These are phyloP conservation scores for mouse (Mus musculus) DNA, from an alignment of 2,113 vertebrate species.

Conservation along the genomic window DNA sequence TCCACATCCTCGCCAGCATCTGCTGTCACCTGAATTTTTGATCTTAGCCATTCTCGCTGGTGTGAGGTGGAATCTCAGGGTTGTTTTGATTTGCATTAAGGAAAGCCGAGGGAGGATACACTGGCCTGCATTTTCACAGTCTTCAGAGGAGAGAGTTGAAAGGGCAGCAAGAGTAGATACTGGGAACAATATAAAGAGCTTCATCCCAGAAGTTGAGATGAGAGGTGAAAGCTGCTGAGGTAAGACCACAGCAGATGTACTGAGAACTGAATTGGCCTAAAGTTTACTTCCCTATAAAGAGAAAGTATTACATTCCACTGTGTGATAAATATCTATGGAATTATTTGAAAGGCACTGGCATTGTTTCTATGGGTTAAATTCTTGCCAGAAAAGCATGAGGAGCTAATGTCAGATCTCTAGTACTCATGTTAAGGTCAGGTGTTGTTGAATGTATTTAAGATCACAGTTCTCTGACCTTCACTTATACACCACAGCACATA, in stretches of 20 bases:
- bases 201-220: neutral
- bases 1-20: too few relatives aligned
- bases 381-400: neutral
- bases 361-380: neutral
- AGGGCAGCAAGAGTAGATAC: neutral
- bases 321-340: neutral
- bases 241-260: accelerated
- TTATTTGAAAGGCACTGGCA: neutral
- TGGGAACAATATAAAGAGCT: neutral
- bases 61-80: too few relatives aligned
- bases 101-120: neutral
- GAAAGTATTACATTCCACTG: neutral
- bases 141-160: neutral
- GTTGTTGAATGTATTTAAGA: neutral
- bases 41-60: too few relatives aligned
- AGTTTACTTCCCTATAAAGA: neutral
- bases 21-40: too few relatives aligned
- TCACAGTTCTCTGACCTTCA: neutral
- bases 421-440: neutral
- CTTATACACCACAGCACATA: neutral
- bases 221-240: neutral
- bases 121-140: neutral
- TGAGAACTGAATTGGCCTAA: neutral
- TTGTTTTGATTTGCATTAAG: too few relatives aligned
- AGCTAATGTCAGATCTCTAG: too few relatives aligned